phyloP scores from a whole-genome alignment of 2,888 invertebrate species.

The Aquatica leii region DNA sequence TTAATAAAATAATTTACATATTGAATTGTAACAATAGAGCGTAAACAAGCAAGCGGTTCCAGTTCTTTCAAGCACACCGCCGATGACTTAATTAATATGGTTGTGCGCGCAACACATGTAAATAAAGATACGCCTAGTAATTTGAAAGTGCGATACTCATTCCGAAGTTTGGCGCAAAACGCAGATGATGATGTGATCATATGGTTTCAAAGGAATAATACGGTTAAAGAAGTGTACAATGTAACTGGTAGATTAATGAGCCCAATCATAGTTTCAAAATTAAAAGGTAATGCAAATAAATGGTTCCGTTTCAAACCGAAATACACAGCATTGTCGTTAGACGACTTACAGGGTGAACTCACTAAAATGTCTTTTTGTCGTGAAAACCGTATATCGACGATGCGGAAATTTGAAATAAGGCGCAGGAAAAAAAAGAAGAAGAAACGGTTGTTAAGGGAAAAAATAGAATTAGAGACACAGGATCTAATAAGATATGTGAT shows the following conservation, averaged over 20 bases:
- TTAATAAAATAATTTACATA: too few relatives aligned
- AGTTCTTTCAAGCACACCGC: too few relatives aligned
- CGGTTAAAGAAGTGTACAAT: neutral
- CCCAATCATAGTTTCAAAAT: neutral
- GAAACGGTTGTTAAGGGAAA: neutral
- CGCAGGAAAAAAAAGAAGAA: neutral
- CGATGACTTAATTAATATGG: neutral
- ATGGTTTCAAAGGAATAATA: neutral
- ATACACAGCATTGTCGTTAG: too few relatives aligned
- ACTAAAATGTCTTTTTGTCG: neutral
- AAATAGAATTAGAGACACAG: neutral
- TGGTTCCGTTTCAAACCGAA: constrained; percentile 2
- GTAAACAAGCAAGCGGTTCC: too few relatives aligned
- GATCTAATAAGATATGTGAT: neutral
- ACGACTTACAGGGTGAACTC: too few relatives aligned
- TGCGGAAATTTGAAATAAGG: neutral
- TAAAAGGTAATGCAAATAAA: neutral
- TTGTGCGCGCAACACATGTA: neutral
- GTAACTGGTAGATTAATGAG: neutral
- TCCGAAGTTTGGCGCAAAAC: neutral
- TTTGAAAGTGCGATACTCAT: neutral
- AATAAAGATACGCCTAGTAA: neutral
- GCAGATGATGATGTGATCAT: neutral
- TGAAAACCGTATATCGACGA: neutral
- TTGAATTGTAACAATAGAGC: too few relatives aligned